Evolutionary conservation across 2,888 invertebrate genomes (phyloP).

Genomic region (Caenorhabditis panamensis): DNA sequence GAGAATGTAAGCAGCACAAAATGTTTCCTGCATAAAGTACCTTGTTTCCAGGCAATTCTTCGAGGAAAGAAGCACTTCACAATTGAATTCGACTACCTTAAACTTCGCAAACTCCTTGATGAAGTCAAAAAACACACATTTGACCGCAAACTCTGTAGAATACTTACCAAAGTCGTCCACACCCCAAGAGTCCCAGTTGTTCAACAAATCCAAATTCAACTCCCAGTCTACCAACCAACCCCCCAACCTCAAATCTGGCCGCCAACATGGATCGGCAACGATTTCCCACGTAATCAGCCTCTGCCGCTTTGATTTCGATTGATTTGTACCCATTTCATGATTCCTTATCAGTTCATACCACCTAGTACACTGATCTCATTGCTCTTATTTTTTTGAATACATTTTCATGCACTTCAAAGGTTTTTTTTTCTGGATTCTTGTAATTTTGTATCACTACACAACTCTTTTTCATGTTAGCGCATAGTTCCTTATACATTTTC

Average conservation of each 20-base stretch:
- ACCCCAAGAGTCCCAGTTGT: background rate
- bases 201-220: background rate
- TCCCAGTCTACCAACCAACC: background rate
- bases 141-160: background rate
- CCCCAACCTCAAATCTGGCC: background rate
- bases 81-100: constrained; percentile 34
- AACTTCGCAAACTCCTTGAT: constrained; percentile 24
- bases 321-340: background rate
- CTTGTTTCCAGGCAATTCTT: constrained; percentile 22
- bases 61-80: constrained; percentile 7
- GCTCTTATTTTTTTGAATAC: background rate
- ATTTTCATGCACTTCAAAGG: background rate
- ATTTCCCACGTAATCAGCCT: background rate
- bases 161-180: background rate
- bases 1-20: constrained; percentile 45
- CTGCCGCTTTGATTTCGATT: background rate
- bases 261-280: constrained; percentile 1
- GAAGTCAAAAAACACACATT: constrained; percentile 42
- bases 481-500: background rate
- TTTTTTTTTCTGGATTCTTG: background rate
- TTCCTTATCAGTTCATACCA: background rate
- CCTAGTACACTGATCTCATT: background rate
- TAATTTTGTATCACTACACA: background rate
- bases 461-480: background rate
- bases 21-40: too few relatives aligned